Conservation (phyloP, 2,888 invertebrate genomes). For the Timema cristinae region DNA sequence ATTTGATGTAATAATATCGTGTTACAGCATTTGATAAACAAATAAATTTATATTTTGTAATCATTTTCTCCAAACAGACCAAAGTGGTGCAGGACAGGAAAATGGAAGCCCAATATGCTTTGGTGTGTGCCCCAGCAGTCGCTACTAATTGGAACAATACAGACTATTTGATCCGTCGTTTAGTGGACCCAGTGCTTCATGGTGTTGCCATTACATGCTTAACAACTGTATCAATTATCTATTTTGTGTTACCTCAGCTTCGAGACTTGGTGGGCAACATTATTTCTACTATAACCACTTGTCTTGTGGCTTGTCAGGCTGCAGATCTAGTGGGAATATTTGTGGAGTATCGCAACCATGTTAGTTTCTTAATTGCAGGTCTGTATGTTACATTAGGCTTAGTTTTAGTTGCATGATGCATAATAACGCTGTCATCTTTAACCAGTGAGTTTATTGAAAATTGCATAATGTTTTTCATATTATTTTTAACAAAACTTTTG, state of each 20-base stretch:
- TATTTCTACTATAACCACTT: constrained; percentile 74
- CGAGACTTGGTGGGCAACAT: constrained; percentile 81
- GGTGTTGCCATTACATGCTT: constrained; percentile 66
- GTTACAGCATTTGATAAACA: too few relatives aligned
- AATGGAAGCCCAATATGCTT: constrained; percentile 61
- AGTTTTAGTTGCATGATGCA: background rate
- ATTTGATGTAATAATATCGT: too few relatives aligned
- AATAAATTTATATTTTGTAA: too few relatives aligned
- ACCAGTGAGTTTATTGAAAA: too few relatives aligned
- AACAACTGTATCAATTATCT: constrained; percentile 69
- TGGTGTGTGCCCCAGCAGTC: constrained; percentile 69
- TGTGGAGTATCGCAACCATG: constrained; percentile 73
- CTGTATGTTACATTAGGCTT: constrained; percentile 35
- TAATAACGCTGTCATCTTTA: background rate
- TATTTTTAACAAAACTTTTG: too few relatives aligned
- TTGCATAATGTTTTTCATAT: too few relatives aligned
- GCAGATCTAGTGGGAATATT: constrained; percentile 75
- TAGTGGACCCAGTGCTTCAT: constrained; percentile 74
- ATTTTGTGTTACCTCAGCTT: constrained; percentile 77
- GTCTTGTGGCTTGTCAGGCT: constrained; percentile 70
- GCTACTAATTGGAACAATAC: constrained; percentile 59
- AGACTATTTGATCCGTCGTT: constrained; percentile 67
- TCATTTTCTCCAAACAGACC: too few relatives aligned
- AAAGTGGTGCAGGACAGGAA: constrained; percentile 45
- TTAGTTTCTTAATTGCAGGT: constrained; percentile 78